Conservation (phyloP, 2,113 vertebrate species). For the Tenebrosternarchus preto region DNA sequence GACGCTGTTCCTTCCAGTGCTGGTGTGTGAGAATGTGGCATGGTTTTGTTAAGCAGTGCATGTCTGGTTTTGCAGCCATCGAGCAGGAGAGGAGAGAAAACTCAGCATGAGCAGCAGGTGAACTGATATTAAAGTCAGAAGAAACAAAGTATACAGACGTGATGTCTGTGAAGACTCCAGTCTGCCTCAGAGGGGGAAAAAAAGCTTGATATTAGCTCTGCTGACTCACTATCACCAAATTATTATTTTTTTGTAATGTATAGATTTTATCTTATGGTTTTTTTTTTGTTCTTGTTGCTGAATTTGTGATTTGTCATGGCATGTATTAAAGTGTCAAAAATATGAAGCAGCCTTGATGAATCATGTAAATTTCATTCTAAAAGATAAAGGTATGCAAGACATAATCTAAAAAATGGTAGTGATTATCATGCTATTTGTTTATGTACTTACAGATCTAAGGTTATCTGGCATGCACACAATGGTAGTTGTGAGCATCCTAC, state of each 20-base stretch:
- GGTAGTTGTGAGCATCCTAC: no score
- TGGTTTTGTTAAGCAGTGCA: background rate
- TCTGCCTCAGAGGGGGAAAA: background rate
- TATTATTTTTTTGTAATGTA: background rate
- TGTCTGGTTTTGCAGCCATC: slow-evolving; percentile 46
- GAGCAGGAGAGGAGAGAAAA: slow-evolving; percentile 55
- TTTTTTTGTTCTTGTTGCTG: background rate
- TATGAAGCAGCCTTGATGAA: no score
- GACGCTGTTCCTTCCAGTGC: background rate
- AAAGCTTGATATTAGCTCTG: background rate
- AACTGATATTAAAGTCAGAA: background rate
- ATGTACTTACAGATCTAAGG: no score
- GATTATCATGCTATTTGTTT: background rate
- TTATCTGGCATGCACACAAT: no score
- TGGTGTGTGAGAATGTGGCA: background rate
- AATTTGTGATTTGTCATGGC: background rate
- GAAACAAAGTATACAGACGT: background rate
- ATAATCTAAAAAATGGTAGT: background rate
- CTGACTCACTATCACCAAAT: background rate
- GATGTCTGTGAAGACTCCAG: background rate
- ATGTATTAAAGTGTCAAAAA: slow-evolving; percentile 16
- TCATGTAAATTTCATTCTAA: no score
- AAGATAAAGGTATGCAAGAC: background rate
- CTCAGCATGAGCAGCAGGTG: slow-evolving; percentile 21
- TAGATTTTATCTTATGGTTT: background rate